Evolutionary conservation across 2,888 invertebrate genomes (phyloP).

Genomic region (Leucoma salicis): DNA sequence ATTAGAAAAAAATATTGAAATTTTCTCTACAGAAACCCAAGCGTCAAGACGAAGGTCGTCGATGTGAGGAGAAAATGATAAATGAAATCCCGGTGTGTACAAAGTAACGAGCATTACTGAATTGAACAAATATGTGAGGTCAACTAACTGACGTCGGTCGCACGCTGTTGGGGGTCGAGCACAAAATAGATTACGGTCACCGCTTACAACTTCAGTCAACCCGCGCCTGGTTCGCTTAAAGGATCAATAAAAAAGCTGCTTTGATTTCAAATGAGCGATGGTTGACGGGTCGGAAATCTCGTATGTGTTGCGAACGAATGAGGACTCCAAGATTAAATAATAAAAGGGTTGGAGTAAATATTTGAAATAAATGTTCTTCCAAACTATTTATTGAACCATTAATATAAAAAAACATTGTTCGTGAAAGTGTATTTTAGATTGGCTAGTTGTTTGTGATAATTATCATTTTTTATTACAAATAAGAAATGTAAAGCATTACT

Average conservation of each 20-base stretch:
- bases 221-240: constrained; percentile 45
- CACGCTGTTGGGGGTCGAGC: constrained; percentile 55
- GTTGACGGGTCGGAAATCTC: constrained; percentile 33
- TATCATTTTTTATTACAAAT: too few relatives aligned
- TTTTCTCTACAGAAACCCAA: constrained; percentile 41
- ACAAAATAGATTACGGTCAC: constrained; percentile 64
- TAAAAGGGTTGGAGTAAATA: too few relatives aligned
- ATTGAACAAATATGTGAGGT: constrained; percentile 65
- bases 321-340: too few relatives aligned
- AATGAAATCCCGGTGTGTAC: constrained; percentile 60
- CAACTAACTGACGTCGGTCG: constrained; percentile 60
- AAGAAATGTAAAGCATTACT: too few relatives aligned
- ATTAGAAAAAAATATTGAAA: constrained; percentile 35
- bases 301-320: constrained; percentile 21
- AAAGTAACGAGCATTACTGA: constrained; percentile 60
- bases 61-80: constrained; percentile 62
- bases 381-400: too few relatives aligned
- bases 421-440: too few relatives aligned
- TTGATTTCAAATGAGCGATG: constrained; percentile 51
- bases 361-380: too few relatives aligned
- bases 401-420: too few relatives aligned
- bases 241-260: constrained; percentile 57
- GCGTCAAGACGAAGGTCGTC: constrained; percentile 56
- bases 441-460: too few relatives aligned
- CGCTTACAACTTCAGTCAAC: constrained; percentile 64